A percentile compares a stretch with the other conserved stretches of the same genome.
phyloP scores from a whole-genome alignment of 2,888 invertebrate species.

The Dusona sp. region DNA sequence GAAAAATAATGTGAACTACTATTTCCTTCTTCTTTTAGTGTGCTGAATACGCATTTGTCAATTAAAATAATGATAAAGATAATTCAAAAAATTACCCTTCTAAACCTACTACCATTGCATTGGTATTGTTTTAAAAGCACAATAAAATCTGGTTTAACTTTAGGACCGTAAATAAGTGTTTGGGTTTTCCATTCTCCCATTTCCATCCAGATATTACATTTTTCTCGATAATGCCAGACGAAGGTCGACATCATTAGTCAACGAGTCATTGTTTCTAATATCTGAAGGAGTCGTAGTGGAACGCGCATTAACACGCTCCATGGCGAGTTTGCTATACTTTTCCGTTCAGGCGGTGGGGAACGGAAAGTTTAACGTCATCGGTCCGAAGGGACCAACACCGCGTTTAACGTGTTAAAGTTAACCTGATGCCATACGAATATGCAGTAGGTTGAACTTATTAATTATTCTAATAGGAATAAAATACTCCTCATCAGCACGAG shows the following conservation, averaged over 20 bases:
- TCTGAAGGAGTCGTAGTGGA: background rate
- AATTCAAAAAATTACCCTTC: no score
- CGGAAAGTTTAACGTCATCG: slow-evolving; percentile 1
- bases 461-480: no score
- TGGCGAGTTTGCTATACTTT: background rate
- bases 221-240: slow-evolving; percentile 26
- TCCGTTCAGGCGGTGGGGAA: slow-evolving; percentile 1
- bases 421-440: slow-evolving; percentile 3
- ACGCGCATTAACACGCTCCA: slow-evolving; percentile 7
- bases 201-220: background rate
- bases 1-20: background rate
- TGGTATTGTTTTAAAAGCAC: no score
- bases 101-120: no score
- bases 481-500: no score
- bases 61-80: background rate
- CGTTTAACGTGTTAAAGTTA: background rate
- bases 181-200: background rate
- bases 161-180: background rate
- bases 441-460: slow-evolving; percentile 12
- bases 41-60: background rate
- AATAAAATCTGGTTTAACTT: background rate
- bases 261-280: slow-evolving; percentile 44
- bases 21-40: background rate
- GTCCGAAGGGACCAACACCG: background rate
- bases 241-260: slow-evolving; percentile 37